Evolutionary conservation across 2,888 invertebrate genomes (phyloP).

Genomic region (Barypeithes pellucidus): DNA sequence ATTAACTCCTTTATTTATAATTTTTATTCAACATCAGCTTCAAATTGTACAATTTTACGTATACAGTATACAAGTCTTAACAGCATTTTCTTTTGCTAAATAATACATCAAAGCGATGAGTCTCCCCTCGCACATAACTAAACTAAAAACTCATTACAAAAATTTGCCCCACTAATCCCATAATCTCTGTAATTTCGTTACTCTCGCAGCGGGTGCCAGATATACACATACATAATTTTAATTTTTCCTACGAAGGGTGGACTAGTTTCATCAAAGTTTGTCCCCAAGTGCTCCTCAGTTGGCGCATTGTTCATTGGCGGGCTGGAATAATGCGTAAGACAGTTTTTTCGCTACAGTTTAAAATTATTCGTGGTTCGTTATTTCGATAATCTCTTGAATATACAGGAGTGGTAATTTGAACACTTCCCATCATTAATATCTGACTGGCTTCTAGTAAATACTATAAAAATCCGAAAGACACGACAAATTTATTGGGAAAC

Average conservation of each 20-base stretch:
- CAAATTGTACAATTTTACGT: constrained; percentile 15
- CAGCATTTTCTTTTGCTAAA: constrained; percentile 26
- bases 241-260: constrained; percentile 45
- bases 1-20: background rate
- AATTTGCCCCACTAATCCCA: constrained; percentile 35
- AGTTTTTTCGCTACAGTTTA: no score
- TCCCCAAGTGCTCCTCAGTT: constrained; percentile 37
- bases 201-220: constrained; percentile 38
- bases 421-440: no score
- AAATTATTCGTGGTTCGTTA: no score
- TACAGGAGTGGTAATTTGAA: no score
- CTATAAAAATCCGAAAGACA: no score
- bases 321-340: background rate
- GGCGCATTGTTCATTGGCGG: constrained; percentile 28
- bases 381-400: no score
- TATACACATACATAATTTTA: constrained; percentile 48
- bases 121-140: constrained; percentile 35
- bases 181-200: constrained; percentile 51
- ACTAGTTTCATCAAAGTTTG: constrained; percentile 33
- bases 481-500: no score
- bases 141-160: constrained; percentile 51
- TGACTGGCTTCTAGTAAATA: no score
- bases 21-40: background rate
- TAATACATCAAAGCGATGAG: constrained; percentile 38
- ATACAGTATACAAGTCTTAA: constrained; percentile 3